Percentiles rank a stretch among this genome's conserved stretches.
Evolutionary conservation across 2,888 invertebrate species (phyloP).

Genomic region (Macaria liturata): DNA sequence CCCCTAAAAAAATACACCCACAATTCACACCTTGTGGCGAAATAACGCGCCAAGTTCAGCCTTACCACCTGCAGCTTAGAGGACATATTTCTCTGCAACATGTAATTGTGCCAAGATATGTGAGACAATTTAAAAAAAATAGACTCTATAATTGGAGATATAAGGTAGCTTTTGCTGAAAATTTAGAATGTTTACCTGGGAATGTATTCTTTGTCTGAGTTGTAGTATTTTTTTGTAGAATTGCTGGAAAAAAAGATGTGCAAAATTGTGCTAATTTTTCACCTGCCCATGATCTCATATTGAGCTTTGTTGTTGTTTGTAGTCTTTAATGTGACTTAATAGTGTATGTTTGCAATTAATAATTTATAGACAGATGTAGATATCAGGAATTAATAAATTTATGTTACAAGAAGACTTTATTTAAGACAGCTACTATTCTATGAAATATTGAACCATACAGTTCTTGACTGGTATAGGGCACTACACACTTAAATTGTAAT

Average conservation of each 20-base stretch:
- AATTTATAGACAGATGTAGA: no score
- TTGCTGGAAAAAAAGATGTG: constrained; percentile 7
- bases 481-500: no score
- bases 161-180: constrained; percentile 2
- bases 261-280: constrained; percentile 18
- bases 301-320: background rate
- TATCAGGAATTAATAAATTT: no score
- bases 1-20: constrained; percentile 47
- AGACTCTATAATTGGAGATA: background rate
- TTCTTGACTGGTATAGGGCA: no score
- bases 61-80: constrained; percentile 1
- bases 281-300: constrained; percentile 23
- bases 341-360: no score
- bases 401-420: no score
- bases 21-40: constrained; percentile 33
- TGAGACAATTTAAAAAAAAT: background rate
- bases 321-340: no score
- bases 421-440: no score
- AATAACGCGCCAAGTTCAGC: constrained; percentile 2
- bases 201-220: background rate
- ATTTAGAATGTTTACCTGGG: constrained; percentile 11
- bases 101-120: background rate
- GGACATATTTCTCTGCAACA: background rate
- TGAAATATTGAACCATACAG: no score
- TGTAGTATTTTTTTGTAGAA: constrained; percentile 1